phyloP scores from a whole-genome alignment of 2,888 invertebrate species.

The Orthosia gothica region DNA sequence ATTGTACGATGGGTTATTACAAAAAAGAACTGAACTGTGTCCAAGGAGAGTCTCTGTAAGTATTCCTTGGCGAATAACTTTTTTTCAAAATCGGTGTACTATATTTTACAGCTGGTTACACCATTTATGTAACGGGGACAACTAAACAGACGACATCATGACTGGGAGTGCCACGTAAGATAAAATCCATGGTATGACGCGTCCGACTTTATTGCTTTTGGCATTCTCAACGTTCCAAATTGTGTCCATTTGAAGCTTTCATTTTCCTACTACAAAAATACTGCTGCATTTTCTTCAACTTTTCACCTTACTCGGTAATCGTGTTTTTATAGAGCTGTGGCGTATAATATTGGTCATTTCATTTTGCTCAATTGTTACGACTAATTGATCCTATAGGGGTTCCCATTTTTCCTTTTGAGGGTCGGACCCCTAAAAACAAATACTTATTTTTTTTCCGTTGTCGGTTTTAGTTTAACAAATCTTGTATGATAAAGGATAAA shows the following conservation, averaged over 20 bases:
- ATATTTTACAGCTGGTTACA: background rate
- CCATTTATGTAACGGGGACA: background rate
- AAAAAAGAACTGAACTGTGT: too few species aligned
- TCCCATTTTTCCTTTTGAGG: too few species aligned
- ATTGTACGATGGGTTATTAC: too few species aligned
- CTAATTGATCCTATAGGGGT: too few species aligned
- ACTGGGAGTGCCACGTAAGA: background rate
- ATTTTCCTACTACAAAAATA: conserved; percentile 11
- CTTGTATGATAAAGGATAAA: too few species aligned
- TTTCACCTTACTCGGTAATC: background rate
- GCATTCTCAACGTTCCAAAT: conserved; percentile 9
- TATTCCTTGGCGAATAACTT: too few species aligned
- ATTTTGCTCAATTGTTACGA: too few species aligned
- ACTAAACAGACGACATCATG: background rate
- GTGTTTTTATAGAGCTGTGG: background rate
- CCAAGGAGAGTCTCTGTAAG: too few species aligned
- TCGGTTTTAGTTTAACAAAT: too few species aligned
- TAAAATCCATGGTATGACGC: background rate
- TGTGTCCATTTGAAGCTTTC: background rate
- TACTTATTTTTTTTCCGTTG: too few species aligned
- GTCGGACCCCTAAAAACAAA: too few species aligned
- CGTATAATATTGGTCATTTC: background rate
- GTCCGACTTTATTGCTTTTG: conserved; percentile 21
- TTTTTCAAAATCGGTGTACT: background rate
- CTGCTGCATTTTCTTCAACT: background rate